A percentile compares a stretch with the other conserved stretches of the same genome.
Evolutionary conservation across 2,113 vertebrate species (phyloP).

Genomic region (Ellobius talpinus): DNA sequence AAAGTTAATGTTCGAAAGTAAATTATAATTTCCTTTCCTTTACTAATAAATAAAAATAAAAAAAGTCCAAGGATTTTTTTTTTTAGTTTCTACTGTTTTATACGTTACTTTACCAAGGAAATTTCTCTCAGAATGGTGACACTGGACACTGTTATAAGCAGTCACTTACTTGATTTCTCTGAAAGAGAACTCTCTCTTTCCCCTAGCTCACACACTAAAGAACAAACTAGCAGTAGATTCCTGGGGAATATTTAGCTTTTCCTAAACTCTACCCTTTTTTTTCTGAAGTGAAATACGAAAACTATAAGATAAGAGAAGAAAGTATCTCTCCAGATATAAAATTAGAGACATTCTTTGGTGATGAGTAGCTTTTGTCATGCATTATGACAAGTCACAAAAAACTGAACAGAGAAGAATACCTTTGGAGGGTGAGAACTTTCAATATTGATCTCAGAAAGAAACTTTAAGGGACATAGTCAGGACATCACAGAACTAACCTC

Average conservation of each 20-base stretch:
- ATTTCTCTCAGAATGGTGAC: background rate
- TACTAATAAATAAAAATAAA: background rate
- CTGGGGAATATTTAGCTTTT: background rate
- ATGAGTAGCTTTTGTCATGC: background rate
- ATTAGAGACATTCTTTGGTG: background rate
- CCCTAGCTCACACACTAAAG: background rate
- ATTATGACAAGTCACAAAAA: background rate
- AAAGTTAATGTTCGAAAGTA: background rate
- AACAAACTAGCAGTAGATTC: background rate
- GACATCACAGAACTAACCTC: background rate
- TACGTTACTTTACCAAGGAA: background rate
- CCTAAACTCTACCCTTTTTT: background rate
- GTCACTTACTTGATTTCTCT: background rate
- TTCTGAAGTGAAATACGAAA: background rate
- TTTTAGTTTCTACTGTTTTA: background rate
- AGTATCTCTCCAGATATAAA: background rate
- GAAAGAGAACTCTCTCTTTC: background rate
- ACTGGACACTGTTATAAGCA: background rate
- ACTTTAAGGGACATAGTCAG: constrained; percentile 22
- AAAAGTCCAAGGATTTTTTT: background rate
- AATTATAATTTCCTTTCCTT: background rate
- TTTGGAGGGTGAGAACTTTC: background rate
- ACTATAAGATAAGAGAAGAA: background rate
- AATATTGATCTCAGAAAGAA: background rate
- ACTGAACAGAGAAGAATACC: background rate